Percentiles rank a stretch among this genome's conserved stretches.
Conservation (phyloP, 1,140 invertebrate genomes). For the Papilio dardanus region DNA sequence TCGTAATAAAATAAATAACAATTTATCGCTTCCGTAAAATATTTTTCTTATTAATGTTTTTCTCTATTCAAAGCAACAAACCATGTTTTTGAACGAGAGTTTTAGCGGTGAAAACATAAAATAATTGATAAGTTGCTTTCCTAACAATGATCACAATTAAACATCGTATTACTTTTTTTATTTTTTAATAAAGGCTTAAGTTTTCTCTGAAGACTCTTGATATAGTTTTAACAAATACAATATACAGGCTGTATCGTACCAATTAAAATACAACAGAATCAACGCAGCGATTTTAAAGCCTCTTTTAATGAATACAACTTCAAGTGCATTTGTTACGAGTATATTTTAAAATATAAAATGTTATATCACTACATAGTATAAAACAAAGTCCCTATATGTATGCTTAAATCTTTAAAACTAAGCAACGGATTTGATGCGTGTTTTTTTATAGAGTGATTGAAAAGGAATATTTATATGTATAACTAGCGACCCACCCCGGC, state of each 20-base stretch:
- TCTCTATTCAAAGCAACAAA: too few species aligned
- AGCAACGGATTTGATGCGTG: too few species aligned
- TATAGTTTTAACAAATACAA: not conserved
- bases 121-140: too few species aligned
- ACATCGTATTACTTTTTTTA: not conserved
- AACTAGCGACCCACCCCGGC: too few species aligned
- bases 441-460: too few species aligned
- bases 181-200: not conserved
- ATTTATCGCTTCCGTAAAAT: not conserved
- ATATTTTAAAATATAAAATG: not conserved
- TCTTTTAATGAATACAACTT: not conserved
- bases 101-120: too few species aligned
- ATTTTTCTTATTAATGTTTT: too few species aligned
- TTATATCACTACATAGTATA: not conserved
- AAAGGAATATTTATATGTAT: too few species aligned
- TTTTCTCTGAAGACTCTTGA: not conserved
- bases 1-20: not conserved
- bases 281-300: not conserved
- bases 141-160: too few species aligned
- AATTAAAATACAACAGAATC: constrained; percentile 2
- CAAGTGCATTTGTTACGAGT: constrained; percentile 5
- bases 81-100: too few species aligned
- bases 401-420: too few species aligned
- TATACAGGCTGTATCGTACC: not conserved
- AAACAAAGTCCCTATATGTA: too few species aligned